Percentiles rank a stretch among this genome's conserved stretches.
Evolutionary conservation across 2,113 vertebrate genomes (phyloP).

Genomic region (Paracanthobrama guichenoti): DNA sequence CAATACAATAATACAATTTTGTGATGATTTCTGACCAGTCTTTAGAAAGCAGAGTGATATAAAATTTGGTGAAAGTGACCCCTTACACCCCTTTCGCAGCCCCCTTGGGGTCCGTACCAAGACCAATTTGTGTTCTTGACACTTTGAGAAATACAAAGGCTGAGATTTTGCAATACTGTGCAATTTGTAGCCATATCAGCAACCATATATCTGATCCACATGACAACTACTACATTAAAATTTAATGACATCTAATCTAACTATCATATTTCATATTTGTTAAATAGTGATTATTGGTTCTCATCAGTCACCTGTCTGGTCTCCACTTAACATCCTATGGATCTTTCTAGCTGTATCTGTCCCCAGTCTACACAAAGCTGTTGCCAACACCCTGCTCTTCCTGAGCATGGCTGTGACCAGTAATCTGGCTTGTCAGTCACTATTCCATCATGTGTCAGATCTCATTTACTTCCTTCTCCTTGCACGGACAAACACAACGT

Average conservation of each 20-base stretch:
- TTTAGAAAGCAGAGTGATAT: background rate
- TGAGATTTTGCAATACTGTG: background rate
- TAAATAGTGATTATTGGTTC: background rate
- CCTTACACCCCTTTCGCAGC: background rate
- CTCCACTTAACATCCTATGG: background rate
- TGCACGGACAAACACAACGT: slow-evolving; percentile 26
- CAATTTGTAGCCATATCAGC: background rate
- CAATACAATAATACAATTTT: background rate
- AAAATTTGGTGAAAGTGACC: background rate
- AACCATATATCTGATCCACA: background rate
- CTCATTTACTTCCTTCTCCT: slow-evolving; percentile 47
- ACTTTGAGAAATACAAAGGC: no score
- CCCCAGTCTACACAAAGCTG: background rate
- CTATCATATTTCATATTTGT: background rate
- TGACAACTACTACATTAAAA: background rate
- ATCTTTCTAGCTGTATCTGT: slow-evolving; percentile 2
- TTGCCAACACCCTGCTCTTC: slow-evolving; percentile 52
- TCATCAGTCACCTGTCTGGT: background rate
- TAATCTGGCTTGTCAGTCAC: slow-evolving; percentile 59
- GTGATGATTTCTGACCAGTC: background rate
- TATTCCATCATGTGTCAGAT: slow-evolving; percentile 51
- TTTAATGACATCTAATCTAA: background rate
- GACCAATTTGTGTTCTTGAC: no score
- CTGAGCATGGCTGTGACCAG: slow-evolving; percentile 51
- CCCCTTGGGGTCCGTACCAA: background rate